These are phyloP conservation scores for Dermolepida albohirtum DNA, from an alignment of 2,888 invertebrate genomes.

Conservation along the genomic window DNA sequence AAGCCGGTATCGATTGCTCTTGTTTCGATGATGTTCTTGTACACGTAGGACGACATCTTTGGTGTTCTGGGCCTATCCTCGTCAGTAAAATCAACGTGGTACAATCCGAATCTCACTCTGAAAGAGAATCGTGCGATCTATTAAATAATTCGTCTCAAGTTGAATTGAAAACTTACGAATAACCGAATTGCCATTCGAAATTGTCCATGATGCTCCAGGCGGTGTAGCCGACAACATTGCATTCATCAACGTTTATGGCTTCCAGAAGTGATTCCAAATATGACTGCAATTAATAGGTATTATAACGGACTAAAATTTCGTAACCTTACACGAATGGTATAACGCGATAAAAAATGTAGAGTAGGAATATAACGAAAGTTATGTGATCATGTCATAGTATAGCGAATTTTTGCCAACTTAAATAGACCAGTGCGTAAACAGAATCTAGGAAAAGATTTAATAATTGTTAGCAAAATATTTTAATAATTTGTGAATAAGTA, in stretches of 20 bases:
- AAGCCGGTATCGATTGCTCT: conserved; percentile 46
- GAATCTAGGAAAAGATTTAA: too few species aligned
- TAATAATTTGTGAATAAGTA: too few species aligned
- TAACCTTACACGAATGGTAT: too few species aligned
- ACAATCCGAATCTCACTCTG: conserved; percentile 74
- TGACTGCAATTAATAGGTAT: not conserved
- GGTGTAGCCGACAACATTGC: conserved; percentile 19
- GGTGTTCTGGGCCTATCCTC: conserved; percentile 66
- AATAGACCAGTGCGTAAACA: too few species aligned
- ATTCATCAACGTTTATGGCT: conserved; percentile 12
- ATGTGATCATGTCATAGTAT: too few species aligned
- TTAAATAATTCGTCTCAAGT: conserved; percentile 3
- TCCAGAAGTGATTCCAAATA: conserved; percentile 6
- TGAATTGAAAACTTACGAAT: conserved; percentile 9
- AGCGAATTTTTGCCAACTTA: too few species aligned
- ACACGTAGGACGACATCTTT: conserved; percentile 71
- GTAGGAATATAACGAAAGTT: too few species aligned
- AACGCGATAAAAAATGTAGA: too few species aligned
- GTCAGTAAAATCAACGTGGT: conserved; percentile 71
- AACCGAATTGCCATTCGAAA: conserved; percentile 40
- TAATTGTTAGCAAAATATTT: too few species aligned
- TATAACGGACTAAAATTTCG: too few species aligned
- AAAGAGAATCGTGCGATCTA: conserved; percentile 3
- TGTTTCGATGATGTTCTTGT: conserved; percentile 67
- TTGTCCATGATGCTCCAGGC: conserved; percentile 39